Conservation (phyloP, 64 coral and sea anemone species). For the Montipora capricornis region DNA sequence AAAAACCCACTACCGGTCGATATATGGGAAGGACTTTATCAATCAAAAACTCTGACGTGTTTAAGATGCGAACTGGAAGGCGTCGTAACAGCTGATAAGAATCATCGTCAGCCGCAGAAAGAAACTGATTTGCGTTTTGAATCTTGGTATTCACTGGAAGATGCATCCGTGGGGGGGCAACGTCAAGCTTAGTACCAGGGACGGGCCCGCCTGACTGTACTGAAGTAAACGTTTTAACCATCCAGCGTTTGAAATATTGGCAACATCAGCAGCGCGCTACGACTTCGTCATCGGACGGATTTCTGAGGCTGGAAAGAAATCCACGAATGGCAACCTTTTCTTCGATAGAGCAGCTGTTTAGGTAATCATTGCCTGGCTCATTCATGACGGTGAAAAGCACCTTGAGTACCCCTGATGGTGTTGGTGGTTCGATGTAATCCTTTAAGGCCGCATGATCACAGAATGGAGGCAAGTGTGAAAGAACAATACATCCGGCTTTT, state of each 20-base stretch:
- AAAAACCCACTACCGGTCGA: slow-evolving; percentile 64
- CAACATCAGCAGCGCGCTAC: slow-evolving; percentile 81
- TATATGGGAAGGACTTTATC: slow-evolving; percentile 87
- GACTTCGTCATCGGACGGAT: slow-evolving; percentile 93
- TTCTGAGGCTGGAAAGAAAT: slow-evolving; percentile 84
- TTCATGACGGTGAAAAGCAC: slow-evolving; percentile 74
- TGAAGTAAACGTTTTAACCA: slow-evolving; percentile 77
- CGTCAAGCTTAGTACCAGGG: slow-evolving; percentile 68
- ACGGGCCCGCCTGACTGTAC: slow-evolving; percentile 62
- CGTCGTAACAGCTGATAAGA: slow-evolving; percentile 84
- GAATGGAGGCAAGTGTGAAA: slow-evolving; percentile 85
- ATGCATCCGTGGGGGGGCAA: slow-evolving; percentile 83
- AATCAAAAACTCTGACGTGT: slow-evolving; percentile 82
- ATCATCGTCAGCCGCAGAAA: slow-evolving; percentile 82
- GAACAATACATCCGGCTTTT: slow-evolving; percentile 79
- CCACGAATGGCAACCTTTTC: slow-evolving; percentile 79
- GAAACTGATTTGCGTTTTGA: slow-evolving; percentile 57
- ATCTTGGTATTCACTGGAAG: slow-evolving; percentile 59
- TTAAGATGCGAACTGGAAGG: slow-evolving; percentile 82
- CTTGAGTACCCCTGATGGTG: slow-evolving; percentile 87
- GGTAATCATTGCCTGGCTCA: slow-evolving; percentile 40
- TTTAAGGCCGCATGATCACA: slow-evolving; percentile 88
- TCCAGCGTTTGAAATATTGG: slow-evolving; percentile 87
- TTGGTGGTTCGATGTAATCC: slow-evolving; percentile 82
- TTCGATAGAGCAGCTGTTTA: slow-evolving; percentile 57